These are phyloP conservation scores for Trididemnum clinides DNA, from an alignment of 23 tunicate genomes.

Conservation along the genomic window DNA sequence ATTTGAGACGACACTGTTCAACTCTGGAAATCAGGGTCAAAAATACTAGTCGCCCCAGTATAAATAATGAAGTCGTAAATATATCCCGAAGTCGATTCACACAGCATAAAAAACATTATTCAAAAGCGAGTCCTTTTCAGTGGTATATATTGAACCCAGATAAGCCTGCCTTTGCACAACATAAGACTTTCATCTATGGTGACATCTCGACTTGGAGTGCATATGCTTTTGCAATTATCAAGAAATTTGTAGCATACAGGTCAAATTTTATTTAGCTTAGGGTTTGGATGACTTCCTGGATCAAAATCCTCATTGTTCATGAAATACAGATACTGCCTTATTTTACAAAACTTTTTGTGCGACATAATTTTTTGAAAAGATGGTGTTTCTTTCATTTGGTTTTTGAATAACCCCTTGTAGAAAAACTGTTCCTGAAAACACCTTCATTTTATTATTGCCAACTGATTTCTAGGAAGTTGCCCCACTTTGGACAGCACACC, in stretches of 20 bases:
- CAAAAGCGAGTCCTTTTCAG: constrained; percentile 12
- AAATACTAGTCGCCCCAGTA: background rate
- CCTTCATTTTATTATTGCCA: too few relatives aligned
- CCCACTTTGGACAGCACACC: too few relatives aligned
- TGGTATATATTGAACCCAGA: constrained; percentile 23
- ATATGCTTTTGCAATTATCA: background rate
- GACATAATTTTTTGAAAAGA: constrained; percentile 21
- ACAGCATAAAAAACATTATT: constrained; percentile 20
- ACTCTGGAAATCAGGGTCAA: background rate
- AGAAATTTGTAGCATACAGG: constrained; percentile 13
- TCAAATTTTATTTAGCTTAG: constrained; percentile 35
- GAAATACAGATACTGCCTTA: constrained; percentile 32
- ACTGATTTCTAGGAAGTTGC: too few relatives aligned
- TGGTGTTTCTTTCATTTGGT: too few relatives aligned
- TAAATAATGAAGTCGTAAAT: constrained; percentile 23
- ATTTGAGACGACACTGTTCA: background rate
- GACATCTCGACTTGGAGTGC: constrained; percentile 20
- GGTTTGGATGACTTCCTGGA: background rate
- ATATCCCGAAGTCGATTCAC: constrained; percentile 24
- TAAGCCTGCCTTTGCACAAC: constrained; percentile 18
- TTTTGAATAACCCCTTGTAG: too few relatives aligned
- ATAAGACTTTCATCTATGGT: constrained; percentile 32
- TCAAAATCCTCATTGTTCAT: background rate
- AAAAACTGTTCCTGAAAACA: too few relatives aligned
- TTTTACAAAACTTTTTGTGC: background rate